Percentiles rank a stretch among this genome's conserved stretches.
Conservation (phyloP, 2,797 vertebrate species). For the Pteronotus mesoamericanus region DNA sequence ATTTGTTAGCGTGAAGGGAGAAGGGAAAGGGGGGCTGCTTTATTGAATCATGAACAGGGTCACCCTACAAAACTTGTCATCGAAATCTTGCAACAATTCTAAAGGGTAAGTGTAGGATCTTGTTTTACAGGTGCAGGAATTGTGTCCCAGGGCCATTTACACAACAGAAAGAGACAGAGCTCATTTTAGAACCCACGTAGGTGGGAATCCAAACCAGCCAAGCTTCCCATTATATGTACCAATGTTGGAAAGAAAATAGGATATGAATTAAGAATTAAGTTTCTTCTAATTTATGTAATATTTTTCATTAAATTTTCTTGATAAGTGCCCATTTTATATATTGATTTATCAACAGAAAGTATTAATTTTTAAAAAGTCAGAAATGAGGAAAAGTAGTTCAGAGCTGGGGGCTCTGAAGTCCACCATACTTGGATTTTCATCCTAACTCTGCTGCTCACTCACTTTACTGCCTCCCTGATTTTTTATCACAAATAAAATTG, state of each 20-base stretch:
- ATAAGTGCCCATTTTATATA: neutral
- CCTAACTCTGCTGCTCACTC: neutral
- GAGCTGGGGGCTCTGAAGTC: neutral
- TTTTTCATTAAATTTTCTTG: neutral
- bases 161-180: neutral
- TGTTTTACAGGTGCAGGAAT: neutral
- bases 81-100: neutral
- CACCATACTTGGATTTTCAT: neutral
- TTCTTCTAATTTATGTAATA: neutral
- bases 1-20: neutral
- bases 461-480: neutral
- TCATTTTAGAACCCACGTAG: neutral
- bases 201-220: neutral
- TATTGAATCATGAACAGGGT: neutral
- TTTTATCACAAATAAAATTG: neutral
- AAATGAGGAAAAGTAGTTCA: neutral
- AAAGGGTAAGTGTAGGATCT: neutral
- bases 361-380: neutral
- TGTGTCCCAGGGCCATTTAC: neutral
- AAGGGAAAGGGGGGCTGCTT: neutral
- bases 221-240: neutral
- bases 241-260: neutral
- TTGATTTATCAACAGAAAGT: neutral
- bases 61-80: neutral
- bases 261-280: neutral